Base-by-base conservation (phyloP, 1,140 invertebrate genomes). In the Zaprionus taronus region DNA sequence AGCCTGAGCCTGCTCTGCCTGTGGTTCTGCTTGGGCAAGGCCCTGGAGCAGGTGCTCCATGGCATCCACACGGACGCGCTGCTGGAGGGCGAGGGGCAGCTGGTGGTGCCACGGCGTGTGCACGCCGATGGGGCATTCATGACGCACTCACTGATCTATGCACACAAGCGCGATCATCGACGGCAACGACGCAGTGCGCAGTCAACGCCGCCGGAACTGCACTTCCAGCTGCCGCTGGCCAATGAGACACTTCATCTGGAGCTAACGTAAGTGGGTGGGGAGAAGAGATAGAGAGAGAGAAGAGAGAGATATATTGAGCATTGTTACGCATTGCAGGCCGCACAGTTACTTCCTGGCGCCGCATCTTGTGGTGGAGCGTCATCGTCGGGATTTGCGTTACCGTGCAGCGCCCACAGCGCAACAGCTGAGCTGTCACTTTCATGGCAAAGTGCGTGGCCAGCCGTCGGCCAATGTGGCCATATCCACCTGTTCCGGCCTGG, bases 401-500 rank as follows among this genome's bases (percentile, higher is more conserved):
- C 94, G 95, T 47, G 87, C 86, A 7, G 91, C 93, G 75, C 93
- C 94, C 4, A 20, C 73, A 7, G 28, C 60, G 14, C 69, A 81
- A 15, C 81, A 90, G 22, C 94, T 94, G 17, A 93, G 94, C 63
- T 97, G 97, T 91, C 96, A 97, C 93, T 97, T 96, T 92, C 95
- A 95, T 49, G 97, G 97, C 64, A 93, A 95, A 72, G 94, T 97
- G 65, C 93, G 94, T 56, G 96, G 95, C 24, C 95, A 96, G 57
- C 91, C 93, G 1, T 85, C 94, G 61, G 97, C 96, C 22, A 94
- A 93, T 56, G 96, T 97, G 38, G 96, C 97, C 36, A 91, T 98
- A 26, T 97, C 96, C 14, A 95, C 96, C 5, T 98, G 97, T 92
- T 94, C 97, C 87, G 97, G 97, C 91, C 93, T 98, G 95, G 97